Evolutionary conservation across 1,140 invertebrate species (phyloP).

Genomic region (Magallana gigas): DNA sequence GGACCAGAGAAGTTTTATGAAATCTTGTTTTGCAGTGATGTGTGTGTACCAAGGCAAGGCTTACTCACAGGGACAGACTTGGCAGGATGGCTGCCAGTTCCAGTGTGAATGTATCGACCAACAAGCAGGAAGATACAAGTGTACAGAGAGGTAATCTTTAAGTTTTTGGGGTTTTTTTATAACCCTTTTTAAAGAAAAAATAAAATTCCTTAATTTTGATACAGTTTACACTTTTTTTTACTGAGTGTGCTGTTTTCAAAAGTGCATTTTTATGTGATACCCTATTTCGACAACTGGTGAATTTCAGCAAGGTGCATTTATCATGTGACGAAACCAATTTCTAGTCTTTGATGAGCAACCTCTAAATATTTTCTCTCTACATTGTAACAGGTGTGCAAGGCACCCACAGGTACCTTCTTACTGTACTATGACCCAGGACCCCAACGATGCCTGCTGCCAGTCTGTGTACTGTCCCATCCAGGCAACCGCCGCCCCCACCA

Average conservation of each 20-base stretch:
- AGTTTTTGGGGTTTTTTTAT: too few species aligned
- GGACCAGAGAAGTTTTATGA: too few species aligned
- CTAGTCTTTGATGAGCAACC: background rate
- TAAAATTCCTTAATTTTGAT: too few species aligned
- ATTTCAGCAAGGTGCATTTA: too few species aligned
- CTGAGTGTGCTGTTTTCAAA: too few species aligned
- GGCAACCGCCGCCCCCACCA: constrained; percentile 47
- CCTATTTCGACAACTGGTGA: too few species aligned
- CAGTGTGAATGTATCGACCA: constrained; percentile 68
- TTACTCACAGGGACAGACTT: constrained; percentile 66
- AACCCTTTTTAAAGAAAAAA: too few species aligned
- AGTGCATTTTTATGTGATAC: too few species aligned
- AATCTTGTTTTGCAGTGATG: constrained; percentile 54
- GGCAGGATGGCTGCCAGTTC: constrained; percentile 71
- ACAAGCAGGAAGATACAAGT: constrained; percentile 65
- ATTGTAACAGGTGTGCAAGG: constrained; percentile 62
- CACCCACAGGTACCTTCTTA: constrained; percentile 63
- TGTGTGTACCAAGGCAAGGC: constrained; percentile 66
- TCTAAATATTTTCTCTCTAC: background rate
- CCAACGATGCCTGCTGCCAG: constrained; percentile 67
- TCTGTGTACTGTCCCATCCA: constrained; percentile 58
- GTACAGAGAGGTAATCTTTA: constrained; percentile 62
- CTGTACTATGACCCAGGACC: constrained; percentile 66
- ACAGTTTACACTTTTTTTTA: too few species aligned
- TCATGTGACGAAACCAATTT: too few species aligned